A percentile compares a stretch with the other conserved stretches of the same genome.
These are phyloP conservation scores for Oscheius myriophilus DNA, from an alignment of 2,888 invertebrate genomes.

Conservation along the genomic window DNA sequence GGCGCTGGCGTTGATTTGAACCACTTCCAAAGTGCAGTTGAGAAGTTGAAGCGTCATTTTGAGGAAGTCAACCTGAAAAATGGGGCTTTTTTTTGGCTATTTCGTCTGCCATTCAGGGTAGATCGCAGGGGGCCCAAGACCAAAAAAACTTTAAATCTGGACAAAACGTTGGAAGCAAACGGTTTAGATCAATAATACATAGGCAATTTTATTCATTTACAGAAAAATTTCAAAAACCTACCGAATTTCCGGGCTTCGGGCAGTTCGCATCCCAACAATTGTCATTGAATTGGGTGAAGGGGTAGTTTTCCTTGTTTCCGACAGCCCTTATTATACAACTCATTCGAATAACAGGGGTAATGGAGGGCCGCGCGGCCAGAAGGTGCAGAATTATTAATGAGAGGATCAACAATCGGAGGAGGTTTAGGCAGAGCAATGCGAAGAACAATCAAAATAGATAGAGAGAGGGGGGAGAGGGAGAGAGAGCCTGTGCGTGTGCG, in stretches of 20 bases:
- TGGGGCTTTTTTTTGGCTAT: background rate
- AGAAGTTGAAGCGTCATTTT: constrained; percentile 41
- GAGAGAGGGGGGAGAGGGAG: no score
- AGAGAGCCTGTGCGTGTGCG: no score
- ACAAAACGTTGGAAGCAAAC: no score
- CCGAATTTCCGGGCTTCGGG: constrained; percentile 42
- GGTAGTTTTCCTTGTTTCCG: constrained; percentile 40
- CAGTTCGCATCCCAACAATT: constrained; percentile 44
- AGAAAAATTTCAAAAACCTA: no score
- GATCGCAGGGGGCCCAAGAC: no score
- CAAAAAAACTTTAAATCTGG: no score
- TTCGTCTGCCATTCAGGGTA: no score
- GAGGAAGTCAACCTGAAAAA: constrained; percentile 32
- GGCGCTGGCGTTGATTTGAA: constrained; percentile 42
- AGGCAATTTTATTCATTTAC: no score
- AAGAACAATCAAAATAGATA: no score
- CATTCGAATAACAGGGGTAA: background rate
- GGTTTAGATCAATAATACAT: no score
- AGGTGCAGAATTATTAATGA: background rate
- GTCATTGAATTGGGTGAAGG: constrained; percentile 35
- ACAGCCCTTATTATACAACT: constrained; percentile 33
- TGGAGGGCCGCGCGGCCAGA: no score
- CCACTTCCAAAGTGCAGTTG: constrained; percentile 41
- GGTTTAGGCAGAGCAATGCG: background rate
- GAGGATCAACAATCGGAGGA: background rate